Evolutionary conservation across 1,140 invertebrate species (phyloP).

Genomic region (Nymphalis io): DNA sequence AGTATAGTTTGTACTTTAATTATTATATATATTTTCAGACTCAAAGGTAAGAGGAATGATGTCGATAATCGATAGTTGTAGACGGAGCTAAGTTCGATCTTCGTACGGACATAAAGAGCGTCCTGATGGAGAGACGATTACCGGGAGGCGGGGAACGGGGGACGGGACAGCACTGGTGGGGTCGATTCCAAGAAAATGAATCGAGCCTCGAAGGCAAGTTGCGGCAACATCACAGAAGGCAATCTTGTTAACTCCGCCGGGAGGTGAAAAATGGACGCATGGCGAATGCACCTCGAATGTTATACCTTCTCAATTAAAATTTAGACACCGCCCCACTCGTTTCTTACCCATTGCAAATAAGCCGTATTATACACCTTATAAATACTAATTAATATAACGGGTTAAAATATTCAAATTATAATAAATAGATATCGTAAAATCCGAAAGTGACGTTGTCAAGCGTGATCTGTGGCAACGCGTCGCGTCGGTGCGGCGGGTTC

Average conservation of each 20-base stretch:
- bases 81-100: slow-evolving; percentile 21
- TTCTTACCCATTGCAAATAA: slow-evolving; percentile 10
- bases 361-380: neutral
- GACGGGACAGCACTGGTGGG: slow-evolving; percentile 39
- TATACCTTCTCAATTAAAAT: slow-evolving; percentile 57
- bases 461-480: slow-evolving; percentile 49
- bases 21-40: neutral
- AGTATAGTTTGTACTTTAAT: neutral
- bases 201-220: slow-evolving; percentile 61
- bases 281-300: slow-evolving; percentile 50
- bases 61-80: slow-evolving; percentile 21
- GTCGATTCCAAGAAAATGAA: slow-evolving; percentile 67
- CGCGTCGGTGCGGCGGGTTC: slow-evolving; percentile 41
- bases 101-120: slow-evolving; percentile 38
- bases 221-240: slow-evolving; percentile 72
- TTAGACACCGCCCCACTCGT: slow-evolving; percentile 39
- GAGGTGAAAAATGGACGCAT: slow-evolving; percentile 67
- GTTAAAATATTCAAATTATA: neutral
- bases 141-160: slow-evolving; percentile 38
- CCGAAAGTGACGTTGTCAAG: slow-evolving; percentile 24
- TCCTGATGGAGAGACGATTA: slow-evolving; percentile 39
- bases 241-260: slow-evolving; percentile 67
- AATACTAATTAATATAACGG: neutral
- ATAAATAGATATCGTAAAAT: slow-evolving; percentile 5
- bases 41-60: slow-evolving; percentile 15